Conservation (phyloP, 2,797 vertebrate genomes). For the Melanotaenia pygmaea region DNA sequence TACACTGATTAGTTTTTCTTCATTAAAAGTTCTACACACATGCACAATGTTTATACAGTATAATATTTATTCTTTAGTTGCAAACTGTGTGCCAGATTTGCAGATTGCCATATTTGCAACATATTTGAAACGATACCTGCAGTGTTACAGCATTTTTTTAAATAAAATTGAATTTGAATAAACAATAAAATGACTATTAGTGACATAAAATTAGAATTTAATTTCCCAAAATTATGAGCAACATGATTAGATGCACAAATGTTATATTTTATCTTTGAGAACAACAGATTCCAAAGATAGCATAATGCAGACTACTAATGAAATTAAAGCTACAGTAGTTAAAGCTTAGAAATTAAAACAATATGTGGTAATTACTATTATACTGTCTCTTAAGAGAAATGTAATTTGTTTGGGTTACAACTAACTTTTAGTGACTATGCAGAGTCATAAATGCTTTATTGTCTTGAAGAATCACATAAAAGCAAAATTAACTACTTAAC, state of each 20-base stretch:
- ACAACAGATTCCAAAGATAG: constrained; percentile 36
- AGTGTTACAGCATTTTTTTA: constrained; percentile 23
- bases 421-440: not conserved
- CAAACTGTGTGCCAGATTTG: not conserved
- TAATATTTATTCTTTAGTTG: not conserved
- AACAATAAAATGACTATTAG: constrained; percentile 55
- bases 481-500: not conserved
- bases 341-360: constrained; percentile 30
- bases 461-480: not conserved
- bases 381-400: not conserved
- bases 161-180: constrained; percentile 55
- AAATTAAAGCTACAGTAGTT: constrained; percentile 38
- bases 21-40: not conserved
- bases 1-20: not conserved
- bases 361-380: constrained; percentile 18
- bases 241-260: constrained; percentile 39
- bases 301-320: constrained; percentile 34
- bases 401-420: not conserved
- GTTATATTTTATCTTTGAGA: constrained; percentile 26
- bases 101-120: constrained; percentile 22
- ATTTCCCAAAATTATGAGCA: constrained; percentile 35
- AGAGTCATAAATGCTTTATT: not conserved
- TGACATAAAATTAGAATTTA: constrained; percentile 49
- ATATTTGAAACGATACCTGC: constrained; percentile 38
- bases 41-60: not conserved